Evolutionary conservation across 2,113 vertebrate genomes (phyloP).

Genomic region (Tachuris rubrigastra): DNA sequence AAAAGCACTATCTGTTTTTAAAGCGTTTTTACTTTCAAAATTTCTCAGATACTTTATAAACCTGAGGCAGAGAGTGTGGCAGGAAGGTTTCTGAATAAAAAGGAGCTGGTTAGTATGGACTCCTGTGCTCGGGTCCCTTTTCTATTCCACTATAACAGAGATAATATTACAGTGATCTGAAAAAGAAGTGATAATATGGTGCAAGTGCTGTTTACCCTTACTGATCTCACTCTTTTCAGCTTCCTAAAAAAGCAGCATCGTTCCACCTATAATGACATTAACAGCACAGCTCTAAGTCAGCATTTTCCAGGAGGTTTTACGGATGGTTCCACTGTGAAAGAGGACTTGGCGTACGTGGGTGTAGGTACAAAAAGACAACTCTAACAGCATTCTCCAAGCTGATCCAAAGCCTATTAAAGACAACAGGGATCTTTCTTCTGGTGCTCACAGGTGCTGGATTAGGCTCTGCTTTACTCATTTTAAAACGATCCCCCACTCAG

Average conservation of each 20-base stretch:
- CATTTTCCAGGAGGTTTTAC: not conserved
- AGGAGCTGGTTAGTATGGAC: not conserved
- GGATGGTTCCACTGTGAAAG: not conserved
- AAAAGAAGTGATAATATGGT: not conserved
- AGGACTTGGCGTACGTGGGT: conserved; percentile 28
- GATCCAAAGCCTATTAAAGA: conserved; percentile 63
- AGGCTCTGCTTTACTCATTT: not conserved
- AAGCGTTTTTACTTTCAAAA: not conserved
- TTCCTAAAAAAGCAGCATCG: not conserved
- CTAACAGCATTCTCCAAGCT: conserved; percentile 49
- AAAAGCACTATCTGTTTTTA: not conserved
- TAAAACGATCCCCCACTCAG: conserved; percentile 12
- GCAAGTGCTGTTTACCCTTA: accelerated
- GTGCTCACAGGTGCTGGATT: conserved; percentile 32
- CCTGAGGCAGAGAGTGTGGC: not conserved
- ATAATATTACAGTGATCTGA: not conserved
- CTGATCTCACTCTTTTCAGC: not conserved
- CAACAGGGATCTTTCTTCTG: conserved; percentile 27
- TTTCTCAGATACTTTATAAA: not conserved
- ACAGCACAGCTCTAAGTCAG: not conserved
- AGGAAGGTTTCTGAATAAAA: not conserved
- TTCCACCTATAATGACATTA: not conserved
- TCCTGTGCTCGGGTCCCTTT: not conserved
- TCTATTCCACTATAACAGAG: not conserved
- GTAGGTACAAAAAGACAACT: conserved; percentile 42